phyloP scores from a whole-genome alignment of 2,888 invertebrate genomes.

The Pseudeuparius sepicola region DNA sequence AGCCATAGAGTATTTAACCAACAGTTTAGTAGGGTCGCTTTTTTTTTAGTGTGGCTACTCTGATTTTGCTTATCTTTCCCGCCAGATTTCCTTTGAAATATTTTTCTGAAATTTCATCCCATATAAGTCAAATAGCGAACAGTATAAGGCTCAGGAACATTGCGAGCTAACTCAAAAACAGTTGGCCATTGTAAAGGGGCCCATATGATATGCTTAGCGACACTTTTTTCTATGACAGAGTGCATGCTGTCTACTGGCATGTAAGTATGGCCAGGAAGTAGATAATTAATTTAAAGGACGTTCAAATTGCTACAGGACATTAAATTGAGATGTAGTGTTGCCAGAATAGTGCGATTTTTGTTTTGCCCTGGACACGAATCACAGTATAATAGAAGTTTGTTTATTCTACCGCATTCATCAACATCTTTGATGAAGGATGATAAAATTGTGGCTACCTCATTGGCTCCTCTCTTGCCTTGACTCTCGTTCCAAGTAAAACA shows the following conservation, averaged over 20 bases:
- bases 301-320: slow-evolving; percentile 2
- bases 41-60: slow-evolving; percentile 6
- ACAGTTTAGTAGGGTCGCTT: too few species aligned
- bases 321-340: slow-evolving; percentile 6
- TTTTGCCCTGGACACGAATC: too few species aligned
- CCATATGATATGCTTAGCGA: slow-evolving; percentile 8
- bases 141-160: slow-evolving; percentile 5
- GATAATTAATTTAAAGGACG: slow-evolving; percentile 6
- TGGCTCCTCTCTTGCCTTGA: slow-evolving; percentile 7
- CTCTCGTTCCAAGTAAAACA: slow-evolving; percentile 8
- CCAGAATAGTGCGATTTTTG: too few species aligned
- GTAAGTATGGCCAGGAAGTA: slow-evolving; percentile 9
- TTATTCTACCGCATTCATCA: too few species aligned
- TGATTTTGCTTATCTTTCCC: slow-evolving; percentile 6
- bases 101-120: slow-evolving; percentile 8
- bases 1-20: too few species aligned
- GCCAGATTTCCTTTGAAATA: slow-evolving; percentile 11
- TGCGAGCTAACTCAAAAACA: slow-evolving; percentile 9
- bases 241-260: slow-evolving; percentile 9
- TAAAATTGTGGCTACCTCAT: too few species aligned
- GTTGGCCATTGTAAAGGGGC: slow-evolving; percentile 7
- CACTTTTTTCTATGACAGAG: slow-evolving; percentile 9
- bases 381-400: too few species aligned
- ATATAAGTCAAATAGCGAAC: slow-evolving; percentile 1
- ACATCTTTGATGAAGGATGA: too few species aligned